These are phyloP conservation scores for Alloscopus bannaensis DNA, from an alignment of 2,888 invertebrate genomes.

Conservation along the genomic window DNA sequence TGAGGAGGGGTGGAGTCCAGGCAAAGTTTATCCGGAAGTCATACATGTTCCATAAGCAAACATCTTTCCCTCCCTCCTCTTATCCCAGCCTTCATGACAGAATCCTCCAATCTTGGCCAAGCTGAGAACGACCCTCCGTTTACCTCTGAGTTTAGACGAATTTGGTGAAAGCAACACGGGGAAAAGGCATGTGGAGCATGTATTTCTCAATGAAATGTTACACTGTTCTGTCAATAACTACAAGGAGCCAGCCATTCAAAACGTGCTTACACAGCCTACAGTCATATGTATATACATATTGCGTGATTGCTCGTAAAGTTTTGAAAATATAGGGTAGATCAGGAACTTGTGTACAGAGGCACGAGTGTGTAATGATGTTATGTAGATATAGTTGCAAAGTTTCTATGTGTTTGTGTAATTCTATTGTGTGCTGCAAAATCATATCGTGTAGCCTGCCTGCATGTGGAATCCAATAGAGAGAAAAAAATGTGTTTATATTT, in stretches of 20 bases:
- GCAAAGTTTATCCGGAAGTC: conserved; percentile 42
- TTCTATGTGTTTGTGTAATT: conserved; percentile 10
- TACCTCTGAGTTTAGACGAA: not conserved
- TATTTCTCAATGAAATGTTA: conserved; percentile 45
- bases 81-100: conserved; percentile 27
- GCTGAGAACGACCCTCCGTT: not conserved
- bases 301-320: too few species aligned
- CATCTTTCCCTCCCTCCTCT: conserved; percentile 64
- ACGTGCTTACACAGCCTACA: too few species aligned
- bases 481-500: conserved; percentile 60
- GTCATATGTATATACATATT: too few species aligned
- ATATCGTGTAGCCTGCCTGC: too few species aligned
- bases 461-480: too few species aligned
- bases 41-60: conserved; percentile 52
- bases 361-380: not conserved
- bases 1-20: conserved; percentile 37
- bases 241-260: conserved; percentile 65
- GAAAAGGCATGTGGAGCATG: too few species aligned
- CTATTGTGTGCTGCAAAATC: conserved; percentile 38
- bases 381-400: not conserved
- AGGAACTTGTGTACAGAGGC: not conserved
- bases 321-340: conserved; percentile 31
- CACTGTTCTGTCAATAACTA: not conserved
- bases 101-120: conserved; percentile 34
- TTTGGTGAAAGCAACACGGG: not conserved